Percentiles rank a stretch among this genome's conserved stretches.
These are phyloP conservation scores for Microplitis demolitor DNA, from an alignment of 1,140 invertebrate species.

Conservation along the genomic window DNA sequence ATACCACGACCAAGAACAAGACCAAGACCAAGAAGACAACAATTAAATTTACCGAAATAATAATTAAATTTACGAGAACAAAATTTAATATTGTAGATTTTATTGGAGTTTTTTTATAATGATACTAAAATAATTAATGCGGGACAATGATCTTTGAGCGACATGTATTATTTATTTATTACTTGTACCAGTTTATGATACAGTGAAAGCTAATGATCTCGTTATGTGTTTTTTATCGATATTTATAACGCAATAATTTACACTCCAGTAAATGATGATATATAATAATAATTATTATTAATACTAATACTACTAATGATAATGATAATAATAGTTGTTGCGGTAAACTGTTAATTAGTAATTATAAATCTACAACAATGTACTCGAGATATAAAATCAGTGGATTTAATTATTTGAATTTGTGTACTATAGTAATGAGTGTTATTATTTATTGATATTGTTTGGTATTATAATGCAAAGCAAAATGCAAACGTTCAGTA, in stretches of 20 bases:
- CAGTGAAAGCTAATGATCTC: too few relatives aligned
- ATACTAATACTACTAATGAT: neutral
- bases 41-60: neutral
- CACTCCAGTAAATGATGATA: neutral
- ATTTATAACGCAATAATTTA: neutral
- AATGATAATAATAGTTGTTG: neutral
- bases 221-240: neutral
- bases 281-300: neutral
- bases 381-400: neutral
- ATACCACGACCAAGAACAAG: neutral
- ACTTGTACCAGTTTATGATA: neutral
- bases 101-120: too few relatives aligned
- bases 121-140: neutral
- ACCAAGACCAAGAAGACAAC: constrained; percentile 1
- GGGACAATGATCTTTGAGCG: neutral
- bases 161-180: neutral
- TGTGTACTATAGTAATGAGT: constrained; percentile 1
- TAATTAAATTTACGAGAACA: neutral
- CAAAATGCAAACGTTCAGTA: constrained; percentile 50
- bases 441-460: neutral
- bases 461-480: constrained; percentile 27
- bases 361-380: constrained; percentile 1
- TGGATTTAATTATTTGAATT: neutral
- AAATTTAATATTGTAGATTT: neutral
- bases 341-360: neutral